A percentile compares a stretch with the other conserved stretches of the same genome.
These are phyloP conservation scores for Sebastes iracundus DNA, from an alignment of 2,797 vertebrate species.

Conservation along the genomic window DNA sequence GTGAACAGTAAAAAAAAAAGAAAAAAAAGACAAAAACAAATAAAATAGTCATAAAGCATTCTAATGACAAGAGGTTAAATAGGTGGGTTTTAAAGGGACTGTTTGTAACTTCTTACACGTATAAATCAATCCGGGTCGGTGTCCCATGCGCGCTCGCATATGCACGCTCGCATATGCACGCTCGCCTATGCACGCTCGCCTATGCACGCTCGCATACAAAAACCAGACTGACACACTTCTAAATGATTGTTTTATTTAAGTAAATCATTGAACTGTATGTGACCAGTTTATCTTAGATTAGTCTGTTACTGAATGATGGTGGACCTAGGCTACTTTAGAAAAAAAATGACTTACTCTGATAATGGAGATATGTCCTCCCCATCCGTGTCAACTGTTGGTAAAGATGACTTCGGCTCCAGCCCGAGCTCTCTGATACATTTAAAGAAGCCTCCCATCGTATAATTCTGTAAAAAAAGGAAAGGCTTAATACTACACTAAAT, in stretches of 20 bases:
- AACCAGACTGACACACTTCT: background rate
- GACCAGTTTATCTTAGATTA: background rate
- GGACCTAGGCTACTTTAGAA: no score
- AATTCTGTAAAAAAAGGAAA: constrained; percentile 73
- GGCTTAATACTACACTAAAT: background rate
- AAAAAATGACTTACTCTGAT: constrained; percentile 54
- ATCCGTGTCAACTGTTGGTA: constrained; percentile 40
- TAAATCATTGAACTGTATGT: background rate
- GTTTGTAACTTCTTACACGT: no score
- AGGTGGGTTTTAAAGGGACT: no score
- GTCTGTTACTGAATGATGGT: background rate
- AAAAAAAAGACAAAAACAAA: no score
- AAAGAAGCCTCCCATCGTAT: constrained; percentile 86
- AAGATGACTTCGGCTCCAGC: constrained; percentile 1
- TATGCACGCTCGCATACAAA: background rate
- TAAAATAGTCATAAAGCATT: no score
- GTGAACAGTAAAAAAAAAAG: background rate
- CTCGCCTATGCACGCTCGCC: no score
- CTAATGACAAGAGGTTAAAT: no score
- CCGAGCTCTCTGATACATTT: constrained; percentile 72
- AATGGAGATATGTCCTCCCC: constrained; percentile 36
- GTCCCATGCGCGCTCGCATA: no score
- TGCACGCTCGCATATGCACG: no score
- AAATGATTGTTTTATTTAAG: background rate
- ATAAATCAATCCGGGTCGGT: no score